Conservation (phyloP, 2,797 vertebrate genomes). For the Artibeus jamaicensis region DNA sequence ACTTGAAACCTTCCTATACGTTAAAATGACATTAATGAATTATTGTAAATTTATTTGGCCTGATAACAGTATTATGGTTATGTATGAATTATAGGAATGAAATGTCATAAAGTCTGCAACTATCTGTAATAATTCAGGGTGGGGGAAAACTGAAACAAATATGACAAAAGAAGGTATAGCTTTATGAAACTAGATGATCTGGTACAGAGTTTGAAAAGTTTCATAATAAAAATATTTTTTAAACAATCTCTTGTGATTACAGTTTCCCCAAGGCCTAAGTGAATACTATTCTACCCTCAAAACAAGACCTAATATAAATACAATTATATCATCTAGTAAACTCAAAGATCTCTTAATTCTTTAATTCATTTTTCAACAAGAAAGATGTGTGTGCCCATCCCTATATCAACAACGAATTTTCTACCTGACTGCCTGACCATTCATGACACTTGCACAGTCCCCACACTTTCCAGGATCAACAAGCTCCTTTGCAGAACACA, state of each 20-base stretch:
- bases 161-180: not conserved
- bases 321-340: conserved; percentile 19
- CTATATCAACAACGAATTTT: not conserved
- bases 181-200: not conserved
- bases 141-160: not conserved
- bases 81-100: not conserved
- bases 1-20: not conserved
- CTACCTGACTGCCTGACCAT: not conserved
- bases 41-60: not conserved
- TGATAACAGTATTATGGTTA: not conserved
- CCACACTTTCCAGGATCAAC: not conserved
- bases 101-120: not conserved
- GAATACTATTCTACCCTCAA: not conserved
- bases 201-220: not conserved
- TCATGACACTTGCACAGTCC: not conserved
- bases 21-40: not conserved
- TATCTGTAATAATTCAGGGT: not conserved
- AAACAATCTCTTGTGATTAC: not conserved
- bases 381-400: not conserved
- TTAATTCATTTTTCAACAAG: not conserved
- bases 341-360: not conserved
- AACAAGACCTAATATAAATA: not conserved
- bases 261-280: not conserved
- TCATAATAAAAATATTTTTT: not conserved
- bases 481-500: not conserved